phyloP scores from a whole-genome alignment of 2,888 invertebrate species.

The Pogonocherus hispidulus region DNA sequence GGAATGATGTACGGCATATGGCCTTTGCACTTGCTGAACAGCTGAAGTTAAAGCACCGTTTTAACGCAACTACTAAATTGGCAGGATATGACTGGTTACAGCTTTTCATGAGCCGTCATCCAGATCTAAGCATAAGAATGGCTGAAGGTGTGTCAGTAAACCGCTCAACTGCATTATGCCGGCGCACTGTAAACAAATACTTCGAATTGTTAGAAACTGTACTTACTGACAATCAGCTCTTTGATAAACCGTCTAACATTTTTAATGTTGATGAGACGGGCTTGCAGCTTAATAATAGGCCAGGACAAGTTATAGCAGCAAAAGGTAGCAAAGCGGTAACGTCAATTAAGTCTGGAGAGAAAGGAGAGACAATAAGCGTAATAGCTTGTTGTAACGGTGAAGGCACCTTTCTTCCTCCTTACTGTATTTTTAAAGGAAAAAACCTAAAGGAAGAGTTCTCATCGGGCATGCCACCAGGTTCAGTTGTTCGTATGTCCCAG shows the following conservation, averaged over 20 bases:
- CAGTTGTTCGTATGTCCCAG: background rate
- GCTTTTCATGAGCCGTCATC: background rate
- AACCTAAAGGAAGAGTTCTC: slow-evolving; percentile 42
- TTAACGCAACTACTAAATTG: background rate
- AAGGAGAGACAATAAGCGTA: slow-evolving; percentile 39
- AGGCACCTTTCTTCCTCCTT: slow-evolving; percentile 39
- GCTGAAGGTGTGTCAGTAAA: too few species aligned
- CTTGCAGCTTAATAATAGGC: background rate
- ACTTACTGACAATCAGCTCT: too few species aligned
- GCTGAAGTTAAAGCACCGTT: background rate
- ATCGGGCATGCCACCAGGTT: background rate
- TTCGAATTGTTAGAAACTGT: too few species aligned
- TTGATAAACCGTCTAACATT: background rate
- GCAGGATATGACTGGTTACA: background rate
- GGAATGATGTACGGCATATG: background rate
- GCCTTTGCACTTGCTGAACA: background rate
- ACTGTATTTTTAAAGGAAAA: slow-evolving; percentile 43
- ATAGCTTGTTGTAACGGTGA: slow-evolving; percentile 42
- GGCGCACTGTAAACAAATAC: too few species aligned
- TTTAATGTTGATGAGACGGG: slow-evolving; percentile 6
- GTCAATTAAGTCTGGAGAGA: slow-evolving; percentile 31
- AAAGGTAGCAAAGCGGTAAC: background rate
- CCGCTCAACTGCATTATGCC: too few species aligned
- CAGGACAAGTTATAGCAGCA: background rate
- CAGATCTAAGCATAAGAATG: too few species aligned